These are phyloP conservation scores for Pristionchus exspectatus DNA, from an alignment of 2,888 invertebrate species.

Conservation along the genomic window DNA sequence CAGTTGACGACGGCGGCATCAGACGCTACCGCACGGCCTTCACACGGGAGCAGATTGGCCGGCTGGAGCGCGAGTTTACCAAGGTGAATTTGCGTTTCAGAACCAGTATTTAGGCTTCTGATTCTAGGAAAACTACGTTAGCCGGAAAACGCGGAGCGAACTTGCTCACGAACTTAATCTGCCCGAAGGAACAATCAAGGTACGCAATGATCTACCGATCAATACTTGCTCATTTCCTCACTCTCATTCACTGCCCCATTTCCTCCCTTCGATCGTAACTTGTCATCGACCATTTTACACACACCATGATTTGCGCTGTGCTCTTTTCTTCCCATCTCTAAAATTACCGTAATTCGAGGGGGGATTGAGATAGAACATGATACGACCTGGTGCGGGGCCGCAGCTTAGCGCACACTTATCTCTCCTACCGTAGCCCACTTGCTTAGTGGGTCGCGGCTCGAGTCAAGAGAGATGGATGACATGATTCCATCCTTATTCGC, in stretches of 20 bases:
- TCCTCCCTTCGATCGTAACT: conserved; percentile 11
- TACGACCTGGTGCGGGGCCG: conserved; percentile 8
- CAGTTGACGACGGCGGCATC: conserved; percentile 71
- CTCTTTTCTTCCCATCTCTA: not conserved
- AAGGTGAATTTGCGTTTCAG: conserved; percentile 80
- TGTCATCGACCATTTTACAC: conserved; percentile 48
- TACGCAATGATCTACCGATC: conserved; percentile 80
- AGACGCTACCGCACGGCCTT: conserved; percentile 96
- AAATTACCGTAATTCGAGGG: conserved; percentile 50
- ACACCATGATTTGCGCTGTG: conserved; percentile 41
- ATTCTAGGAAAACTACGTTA: conserved; percentile 92
- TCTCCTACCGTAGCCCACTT: conserved; percentile 8
- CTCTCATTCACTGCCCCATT: conserved; percentile 16
- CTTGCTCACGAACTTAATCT: conserved; percentile 92
- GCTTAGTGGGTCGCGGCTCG: not conserved
- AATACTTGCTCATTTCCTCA: not conserved
- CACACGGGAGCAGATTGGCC: conserved; percentile 92
- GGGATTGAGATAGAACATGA: not conserved
- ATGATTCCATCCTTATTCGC: conserved; percentile 34
- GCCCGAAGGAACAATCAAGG: conserved; percentile 98
- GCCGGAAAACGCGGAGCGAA: conserved; percentile 94
- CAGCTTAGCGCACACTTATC: not conserved
- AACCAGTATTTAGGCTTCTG: not conserved
- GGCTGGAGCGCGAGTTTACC: conserved; percentile 95
- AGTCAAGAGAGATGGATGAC: conserved; percentile 34